phyloP scores from a whole-genome alignment of 2,888 invertebrate genomes.

The Athalia cordata region DNA sequence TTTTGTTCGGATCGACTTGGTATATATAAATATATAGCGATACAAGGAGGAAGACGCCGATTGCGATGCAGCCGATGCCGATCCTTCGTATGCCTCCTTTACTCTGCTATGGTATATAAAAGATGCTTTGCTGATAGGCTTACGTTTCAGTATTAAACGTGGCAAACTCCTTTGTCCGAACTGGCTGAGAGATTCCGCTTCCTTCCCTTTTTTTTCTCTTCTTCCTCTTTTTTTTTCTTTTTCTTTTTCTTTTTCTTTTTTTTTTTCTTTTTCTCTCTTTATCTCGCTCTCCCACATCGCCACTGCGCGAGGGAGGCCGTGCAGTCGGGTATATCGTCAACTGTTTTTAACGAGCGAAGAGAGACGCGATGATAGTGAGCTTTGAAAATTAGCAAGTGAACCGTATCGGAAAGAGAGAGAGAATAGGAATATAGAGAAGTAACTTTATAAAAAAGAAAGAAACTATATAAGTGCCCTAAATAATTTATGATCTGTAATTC shows the following conservation, averaged over 20 bases:
- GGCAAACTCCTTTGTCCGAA: slow-evolving; percentile 43
- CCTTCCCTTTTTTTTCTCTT: not conserved
- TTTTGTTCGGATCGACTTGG: no score
- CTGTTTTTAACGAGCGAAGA: slow-evolving; percentile 36
- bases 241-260: not conserved
- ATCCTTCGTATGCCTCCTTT: slow-evolving; percentile 15
- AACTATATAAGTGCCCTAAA: no score
- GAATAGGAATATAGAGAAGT: not conserved
- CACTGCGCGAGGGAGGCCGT: not conserved
- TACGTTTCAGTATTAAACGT: slow-evolving; percentile 38
- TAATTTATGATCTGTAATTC: no score
- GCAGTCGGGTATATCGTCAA: slow-evolving; percentile 17
- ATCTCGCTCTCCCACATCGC: not conserved
- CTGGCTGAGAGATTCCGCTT: slow-evolving; percentile 29
- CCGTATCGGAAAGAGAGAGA: not conserved
- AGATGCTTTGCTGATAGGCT: slow-evolving; percentile 33
- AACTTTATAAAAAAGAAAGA: no score
- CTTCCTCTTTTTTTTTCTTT: not conserved
- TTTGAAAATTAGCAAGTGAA: slow-evolving; percentile 42
- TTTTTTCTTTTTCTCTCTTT: not conserved
- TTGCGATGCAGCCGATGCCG: not conserved
- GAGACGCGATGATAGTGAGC: slow-evolving; percentile 28
- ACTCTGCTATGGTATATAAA: not conserved
- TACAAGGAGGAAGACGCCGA: not conserved
- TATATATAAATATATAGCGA: no score